Evolutionary conservation across 2,113 vertebrate genomes (phyloP), one percentile per base, ranked within the genome.

Genomic region (Tenebrosternarchus preto): DNA sequence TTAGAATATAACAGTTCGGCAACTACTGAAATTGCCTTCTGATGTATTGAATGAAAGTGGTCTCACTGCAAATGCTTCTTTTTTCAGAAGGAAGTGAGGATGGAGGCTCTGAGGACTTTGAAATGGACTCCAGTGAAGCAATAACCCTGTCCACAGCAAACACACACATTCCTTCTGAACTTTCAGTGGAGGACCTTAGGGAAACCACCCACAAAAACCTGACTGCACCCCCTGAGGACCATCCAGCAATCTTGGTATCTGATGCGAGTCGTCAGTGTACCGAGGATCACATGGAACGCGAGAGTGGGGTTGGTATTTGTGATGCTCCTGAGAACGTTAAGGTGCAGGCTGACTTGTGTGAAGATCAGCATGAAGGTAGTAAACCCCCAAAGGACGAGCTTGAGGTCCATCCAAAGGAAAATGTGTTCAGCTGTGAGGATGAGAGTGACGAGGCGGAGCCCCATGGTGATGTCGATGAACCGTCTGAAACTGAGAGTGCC

Each of bases 71-170:
- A 64, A 53, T 53, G 29, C 68, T 16, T 70, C 0, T 24, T 22
- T 60, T 74, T 66, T 1, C 68, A 90, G 89, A 82, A 17, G 43
- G 33, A 24, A 82, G 46, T 73, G 82, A 86, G 25, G 82, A 83
- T 1, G 76, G 15, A 4, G 77, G 57, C 17, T 43, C 56, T 31
- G 75, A 72, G 4, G 78, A 74, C 16, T 27, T 22, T 39, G 79
- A 73, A 17, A 70, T 56, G 17, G 24, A 81, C 80, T 36, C 77
- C 77, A 1, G 17, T 33, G 22, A 66, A 86, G 24, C 36, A 12
- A 1, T 36, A 50, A 50, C 71, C 19, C 36, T 78, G 5, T 69
- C 70, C 60, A 16, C 73, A 39, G 15, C 61, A 72, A 67, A 76
- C 83, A 31, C 82, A 84, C 0, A 39, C 6, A 36, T 7, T 60